Evolutionary conservation across 2,888 invertebrate species (phyloP), one percentile per base, ranked within the genome.

Genomic region (Euproctis similis): DNA sequence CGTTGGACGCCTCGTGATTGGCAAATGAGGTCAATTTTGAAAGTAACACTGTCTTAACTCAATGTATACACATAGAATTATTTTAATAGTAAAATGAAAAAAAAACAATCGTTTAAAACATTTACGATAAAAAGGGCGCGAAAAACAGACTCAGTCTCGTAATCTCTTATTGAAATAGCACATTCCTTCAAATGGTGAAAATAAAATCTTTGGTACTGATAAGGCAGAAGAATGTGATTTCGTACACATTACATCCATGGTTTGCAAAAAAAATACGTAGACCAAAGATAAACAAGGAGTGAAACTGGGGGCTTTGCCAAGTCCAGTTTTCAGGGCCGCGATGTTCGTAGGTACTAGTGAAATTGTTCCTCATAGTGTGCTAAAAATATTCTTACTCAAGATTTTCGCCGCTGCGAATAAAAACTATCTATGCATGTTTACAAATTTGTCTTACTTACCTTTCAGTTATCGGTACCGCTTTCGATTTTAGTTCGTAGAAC

Each of bases 401-500:
- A 51, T 49, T 53, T 53, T 53, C 38, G 52, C 35, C 35, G 45
- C 38, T 53, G 49, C 49, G 53, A 51, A 51, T 47, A 43, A 23
- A 36, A 22, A 35, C 23, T 38, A 34, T 36, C 6, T 4, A 14
- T n/a, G 4, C 14, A 31, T 41, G 42, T 58, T 49, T 51, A 36
- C 50, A 28, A 42, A 42, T 44, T 44, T 36, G 39, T 34, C 42
- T 30, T 45, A 59, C 86, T 69, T 56, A 88, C 88, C 88, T 88
- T 70, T 86, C 86, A 30, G 86, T 87, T 42, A 78, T 65, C 42
- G 87, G 85, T 17, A 87, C 87, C 10, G 87, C 86, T 55, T 87
- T 86, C 12, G 88, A 88, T 55, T 88, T 88, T 35, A 88, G 68
- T 60, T 88, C 88, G 68, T 88, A 88, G 59, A 87, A 88, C 87